Base-by-base conservation (phyloP, 2,797 vertebrate genomes). In the Coranthus polyacanthus region DNA sequence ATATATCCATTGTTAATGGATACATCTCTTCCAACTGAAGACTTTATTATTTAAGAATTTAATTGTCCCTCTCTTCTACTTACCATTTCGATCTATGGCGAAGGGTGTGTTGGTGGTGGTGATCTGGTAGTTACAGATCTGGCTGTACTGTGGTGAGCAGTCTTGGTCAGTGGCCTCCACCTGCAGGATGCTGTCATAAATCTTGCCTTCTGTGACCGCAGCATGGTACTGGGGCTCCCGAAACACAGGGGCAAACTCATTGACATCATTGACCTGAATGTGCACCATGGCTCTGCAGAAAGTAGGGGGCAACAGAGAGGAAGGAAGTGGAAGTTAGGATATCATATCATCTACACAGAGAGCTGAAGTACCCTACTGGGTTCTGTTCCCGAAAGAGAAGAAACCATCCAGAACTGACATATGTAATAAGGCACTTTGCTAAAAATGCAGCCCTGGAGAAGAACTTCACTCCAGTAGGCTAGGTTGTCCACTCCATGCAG, bases 51-150 rank as follows among this genome's bases (percentile, higher is more conserved):
- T 0, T 6, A n/a, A n/a, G n/a, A n/a, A n/a, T 15, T 3, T 16
- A 3, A 3, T 26, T 6, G 24, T 6, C 24, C 3, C 5, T 56
- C 4, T 42, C 15, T 36, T 45, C 7, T 50, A 93, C 96, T 96
- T 73, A 98, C 97, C 97, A 0, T 98, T 98, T 88, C 96, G 97
- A 88, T 99, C 97, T 5, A 98, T 96, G 43, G 96, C 97, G 55
- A 98, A 99, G 52, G 97, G 97, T 5, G 96, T 95, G 17, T 94
- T 93, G 0, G 89, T 69, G 2, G 94, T 96, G 82, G 94, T 93
- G 39, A 98, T 97, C 87, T 97, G 96, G 18, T 98, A 99, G 87
- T 96, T 98, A 86, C 97, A 99, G 85, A 99, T 98, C 91, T 98
- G 97, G 87, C 97, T 99, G 82, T 95, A 98, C 81, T 98, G 97